Conservation (phyloP, 2,113 vertebrate genomes). For the Toxotes chatareus region DNA sequence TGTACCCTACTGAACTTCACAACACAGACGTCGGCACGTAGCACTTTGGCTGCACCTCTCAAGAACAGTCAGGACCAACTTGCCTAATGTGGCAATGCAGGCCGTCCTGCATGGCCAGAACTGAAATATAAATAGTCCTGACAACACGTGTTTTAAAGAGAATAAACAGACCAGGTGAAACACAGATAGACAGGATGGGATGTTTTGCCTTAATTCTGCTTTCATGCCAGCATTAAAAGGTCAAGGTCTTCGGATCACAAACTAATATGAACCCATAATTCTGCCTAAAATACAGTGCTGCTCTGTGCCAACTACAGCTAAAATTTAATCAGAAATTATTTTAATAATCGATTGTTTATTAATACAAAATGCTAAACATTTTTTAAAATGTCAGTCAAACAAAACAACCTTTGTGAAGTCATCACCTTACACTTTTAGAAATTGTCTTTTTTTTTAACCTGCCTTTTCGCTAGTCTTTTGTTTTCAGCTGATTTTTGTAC, state of each 20-base stretch:
- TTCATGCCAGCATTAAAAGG: not conserved
- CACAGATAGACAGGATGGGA: not conserved
- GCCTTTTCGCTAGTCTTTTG: too few species aligned
- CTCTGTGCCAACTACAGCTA: not conserved
- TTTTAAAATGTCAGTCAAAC: too few species aligned
- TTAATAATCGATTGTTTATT: not conserved
- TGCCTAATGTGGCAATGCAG: conserved; percentile 35
- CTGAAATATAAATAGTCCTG: conserved; percentile 67
- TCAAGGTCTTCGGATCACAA: not conserved
- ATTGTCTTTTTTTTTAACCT: not conserved
- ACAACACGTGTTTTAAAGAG: conserved; percentile 36
- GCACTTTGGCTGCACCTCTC: conserved; percentile 51
- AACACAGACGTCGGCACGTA: conserved; percentile 47
- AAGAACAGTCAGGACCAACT: conserved; percentile 39
- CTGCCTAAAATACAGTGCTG: not conserved
- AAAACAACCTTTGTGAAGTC: not conserved
- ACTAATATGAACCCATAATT: not conserved
- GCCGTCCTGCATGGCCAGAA: conserved; percentile 35
- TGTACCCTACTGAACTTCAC: conserved; percentile 7
- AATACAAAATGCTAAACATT: not conserved
- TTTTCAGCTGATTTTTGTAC: not conserved
- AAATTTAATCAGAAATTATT: not conserved
- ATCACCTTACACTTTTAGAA: not conserved
- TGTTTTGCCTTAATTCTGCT: not conserved
- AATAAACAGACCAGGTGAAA: conserved; percentile 35